Base-by-base conservation (phyloP, 1,140 invertebrate species). In the Caenorhabditis brenneri region DNA sequence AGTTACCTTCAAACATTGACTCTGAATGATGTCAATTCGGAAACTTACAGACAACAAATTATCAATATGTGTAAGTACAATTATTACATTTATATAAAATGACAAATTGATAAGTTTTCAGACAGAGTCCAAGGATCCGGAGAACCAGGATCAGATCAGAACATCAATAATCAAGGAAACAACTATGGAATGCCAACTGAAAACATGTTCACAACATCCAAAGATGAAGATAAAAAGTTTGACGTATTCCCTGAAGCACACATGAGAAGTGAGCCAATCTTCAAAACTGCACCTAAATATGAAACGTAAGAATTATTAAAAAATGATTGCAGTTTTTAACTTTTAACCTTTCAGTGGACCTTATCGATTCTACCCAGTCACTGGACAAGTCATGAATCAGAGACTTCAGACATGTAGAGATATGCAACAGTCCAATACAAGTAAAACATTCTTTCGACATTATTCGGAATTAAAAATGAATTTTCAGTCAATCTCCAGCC, bases 151-250 rank as follows among this genome's bases (percentile, higher is more conserved):
- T 82, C 79, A 31, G 82, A 88, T 19, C 51, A 79, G 29, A 85
- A 88, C 19, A 86, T 74, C 46, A 84, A 79, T 39, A 88, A 88
- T 27, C 65, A 74, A 42, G 65, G 80, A 15, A 55, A 89, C 16
- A 86, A 86, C 48, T 86, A 89, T 46, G 88, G 83, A n/a, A 90
- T 90, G 83, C 89, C 89, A 16, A 84, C 65, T 36, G 89, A 90
- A 12, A 90, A 90, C 82, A 90, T 90, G 89, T 90, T 90, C 80
- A 88, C 89, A 46, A 90, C 89, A 6, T 89, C 86, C 24, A 65
- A 81, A 48, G 89, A 90, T 60, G 89, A 90, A 80, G 89, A 90
- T 81, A 90, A 90, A 53, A 88, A 89, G 49, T 90, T 90, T 55
- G 89, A 91, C n/a, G 89, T 88, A 2, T 90, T 90, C 86, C 89